phyloP scores from a whole-genome alignment of 2,113 vertebrate species.

The sheep (Ovis aries) region DNA sequence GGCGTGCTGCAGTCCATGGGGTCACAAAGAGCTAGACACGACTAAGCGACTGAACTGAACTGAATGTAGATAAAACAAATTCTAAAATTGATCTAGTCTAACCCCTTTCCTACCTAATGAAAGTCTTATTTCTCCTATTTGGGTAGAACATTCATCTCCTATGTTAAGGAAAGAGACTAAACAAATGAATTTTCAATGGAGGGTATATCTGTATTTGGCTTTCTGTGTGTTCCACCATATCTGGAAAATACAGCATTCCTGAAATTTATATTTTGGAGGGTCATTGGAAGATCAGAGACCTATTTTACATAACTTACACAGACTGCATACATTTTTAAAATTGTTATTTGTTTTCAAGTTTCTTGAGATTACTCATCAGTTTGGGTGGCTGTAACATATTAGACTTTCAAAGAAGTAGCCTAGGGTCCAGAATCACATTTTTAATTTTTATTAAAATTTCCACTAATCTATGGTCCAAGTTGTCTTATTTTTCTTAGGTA shows the following conservation, averaged over 20 bases:
- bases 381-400: background rate
- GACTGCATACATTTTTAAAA: background rate
- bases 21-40: background rate
- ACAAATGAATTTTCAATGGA: background rate
- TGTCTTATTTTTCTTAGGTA: constrained; percentile 39
- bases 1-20: background rate
- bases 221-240: background rate
- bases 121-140: background rate
- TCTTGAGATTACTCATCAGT: background rate
- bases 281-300: background rate
- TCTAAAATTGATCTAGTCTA: background rate
- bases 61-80: background rate
- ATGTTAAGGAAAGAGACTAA: background rate
- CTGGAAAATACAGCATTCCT: background rate
- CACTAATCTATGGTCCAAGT: background rate
- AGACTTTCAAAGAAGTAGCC: background rate
- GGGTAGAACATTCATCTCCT: background rate
- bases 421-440: background rate
- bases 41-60: background rate
- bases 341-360: background rate
- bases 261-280: background rate
- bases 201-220: background rate
- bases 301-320: background rate
- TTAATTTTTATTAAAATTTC: constrained; percentile 19
- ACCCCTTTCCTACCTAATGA: background rate